phyloP scores from a whole-genome alignment of 2,797 vertebrate genomes.

The Rhinella marina region DNA sequence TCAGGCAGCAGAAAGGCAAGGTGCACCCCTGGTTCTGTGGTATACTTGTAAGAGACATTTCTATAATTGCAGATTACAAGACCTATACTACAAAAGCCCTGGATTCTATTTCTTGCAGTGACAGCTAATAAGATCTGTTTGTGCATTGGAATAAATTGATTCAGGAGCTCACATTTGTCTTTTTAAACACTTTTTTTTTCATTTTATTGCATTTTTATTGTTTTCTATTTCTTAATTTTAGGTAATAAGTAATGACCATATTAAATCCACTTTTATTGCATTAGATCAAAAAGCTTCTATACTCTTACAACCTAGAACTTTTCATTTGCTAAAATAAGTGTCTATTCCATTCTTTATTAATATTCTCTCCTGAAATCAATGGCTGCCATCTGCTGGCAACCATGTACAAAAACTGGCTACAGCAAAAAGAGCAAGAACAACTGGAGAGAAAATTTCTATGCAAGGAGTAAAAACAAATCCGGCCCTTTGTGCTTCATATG shows the following conservation, averaged over 20 bases:
- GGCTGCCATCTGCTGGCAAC: conserved; percentile 50
- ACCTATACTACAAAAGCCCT: background rate
- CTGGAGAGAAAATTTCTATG: background rate
- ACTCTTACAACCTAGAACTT: background rate
- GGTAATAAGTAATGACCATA: background rate
- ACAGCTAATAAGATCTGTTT: background rate
- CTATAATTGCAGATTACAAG: background rate
- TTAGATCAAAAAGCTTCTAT: background rate
- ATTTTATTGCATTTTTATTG: background rate
- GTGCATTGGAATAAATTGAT: background rate
- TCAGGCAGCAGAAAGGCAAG: too few relatives aligned
- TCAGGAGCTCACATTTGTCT: background rate
- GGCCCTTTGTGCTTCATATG: too few relatives aligned
- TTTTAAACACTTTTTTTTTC: background rate
- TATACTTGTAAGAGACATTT: background rate
- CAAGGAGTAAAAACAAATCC: background rate
- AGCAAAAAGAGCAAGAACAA: background rate
- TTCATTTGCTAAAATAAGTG: background rate
- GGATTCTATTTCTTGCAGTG: background rate
- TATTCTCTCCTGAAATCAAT: conserved; percentile 29
- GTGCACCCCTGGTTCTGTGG: too few relatives aligned
- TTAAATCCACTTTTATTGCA: background rate
- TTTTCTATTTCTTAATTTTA: background rate
- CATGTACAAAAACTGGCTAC: background rate
- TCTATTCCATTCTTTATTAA: background rate